Evolutionary conservation across 1,140 invertebrate species (phyloP).

Genomic region (Yoshiicerus persimilis): DNA sequence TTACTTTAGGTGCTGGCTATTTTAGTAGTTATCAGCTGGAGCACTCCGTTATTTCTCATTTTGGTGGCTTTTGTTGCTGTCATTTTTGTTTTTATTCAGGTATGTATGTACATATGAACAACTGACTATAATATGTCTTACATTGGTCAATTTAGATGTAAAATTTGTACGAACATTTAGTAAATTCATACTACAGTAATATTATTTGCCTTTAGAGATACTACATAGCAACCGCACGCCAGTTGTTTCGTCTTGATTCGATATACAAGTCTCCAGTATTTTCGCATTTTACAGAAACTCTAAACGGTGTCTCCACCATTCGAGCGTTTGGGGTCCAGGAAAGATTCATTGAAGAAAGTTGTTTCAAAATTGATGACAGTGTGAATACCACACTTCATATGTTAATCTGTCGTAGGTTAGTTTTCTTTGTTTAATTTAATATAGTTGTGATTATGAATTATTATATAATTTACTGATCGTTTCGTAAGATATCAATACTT

Average conservation of each 20-base stretch:
- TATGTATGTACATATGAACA: too few species aligned
- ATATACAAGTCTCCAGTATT: constrained; percentile 66
- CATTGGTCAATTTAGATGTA: not conserved
- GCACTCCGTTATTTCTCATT: not conserved
- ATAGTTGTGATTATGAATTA: too few species aligned
- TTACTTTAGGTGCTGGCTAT: not conserved
- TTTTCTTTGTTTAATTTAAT: too few species aligned
- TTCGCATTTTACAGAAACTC: constrained; percentile 66
- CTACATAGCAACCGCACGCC: constrained; percentile 63
- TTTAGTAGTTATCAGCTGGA: not conserved
- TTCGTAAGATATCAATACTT: too few species aligned
- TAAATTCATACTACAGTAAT: constrained; percentile 18
- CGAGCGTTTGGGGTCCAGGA: constrained; percentile 46
- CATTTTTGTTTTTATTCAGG: not conserved
- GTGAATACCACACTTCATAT: constrained; percentile 42
- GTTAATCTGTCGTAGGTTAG: not conserved
- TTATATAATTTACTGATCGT: too few species aligned
- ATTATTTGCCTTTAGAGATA: constrained; percentile 55
- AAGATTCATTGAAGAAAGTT: constrained; percentile 52
- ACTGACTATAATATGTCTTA: too few species aligned
- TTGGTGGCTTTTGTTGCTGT: not conserved
- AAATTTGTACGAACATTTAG: too few species aligned
- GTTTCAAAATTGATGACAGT: constrained; percentile 54
- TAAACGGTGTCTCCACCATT: constrained; percentile 53
- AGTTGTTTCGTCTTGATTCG: constrained; percentile 65